Conservation (phyloP, 92 coral and sea anemone species). For the Palythoa heliodiscus region DNA sequence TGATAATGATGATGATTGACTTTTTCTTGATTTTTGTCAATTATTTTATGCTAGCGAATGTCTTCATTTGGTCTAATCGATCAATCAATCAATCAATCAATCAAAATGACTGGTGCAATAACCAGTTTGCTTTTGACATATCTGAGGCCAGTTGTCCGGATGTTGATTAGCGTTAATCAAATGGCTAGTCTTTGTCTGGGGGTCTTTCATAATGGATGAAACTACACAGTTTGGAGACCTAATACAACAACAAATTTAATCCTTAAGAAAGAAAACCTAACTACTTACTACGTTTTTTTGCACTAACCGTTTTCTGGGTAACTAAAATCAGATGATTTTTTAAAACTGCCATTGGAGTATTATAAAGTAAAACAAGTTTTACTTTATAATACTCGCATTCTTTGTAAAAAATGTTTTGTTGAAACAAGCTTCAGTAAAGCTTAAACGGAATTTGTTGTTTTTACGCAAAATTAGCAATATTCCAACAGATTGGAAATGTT, state of each 20-base stretch:
- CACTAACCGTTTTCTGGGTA: not conserved
- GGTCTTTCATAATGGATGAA: not conserved
- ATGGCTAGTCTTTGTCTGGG: not conserved
- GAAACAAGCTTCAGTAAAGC: not conserved
- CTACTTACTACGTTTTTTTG: not conserved
- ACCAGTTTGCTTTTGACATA: too few relatives aligned
- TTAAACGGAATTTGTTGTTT: not conserved
- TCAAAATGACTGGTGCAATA: too few relatives aligned
- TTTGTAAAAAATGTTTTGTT: not conserved
- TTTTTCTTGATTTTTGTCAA: not conserved
- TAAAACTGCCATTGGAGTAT: too few relatives aligned
- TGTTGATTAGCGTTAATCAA: too few relatives aligned
- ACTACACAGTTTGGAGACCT: not conserved
- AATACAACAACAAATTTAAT: not conserved
- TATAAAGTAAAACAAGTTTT: too few relatives aligned
- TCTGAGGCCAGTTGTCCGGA: not conserved
- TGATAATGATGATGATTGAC: constrained; percentile 7
- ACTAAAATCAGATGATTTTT: too few relatives aligned
- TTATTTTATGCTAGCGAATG: not conserved
- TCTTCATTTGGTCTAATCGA: not conserved
- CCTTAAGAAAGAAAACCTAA: not conserved
- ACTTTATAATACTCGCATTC: too few relatives aligned
- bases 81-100: not conserved
- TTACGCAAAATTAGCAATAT: not conserved
- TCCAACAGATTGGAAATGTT: not conserved